These are phyloP conservation scores for Periplaneta americana DNA, from an alignment of 1,140 invertebrate species.

Conservation along the genomic window DNA sequence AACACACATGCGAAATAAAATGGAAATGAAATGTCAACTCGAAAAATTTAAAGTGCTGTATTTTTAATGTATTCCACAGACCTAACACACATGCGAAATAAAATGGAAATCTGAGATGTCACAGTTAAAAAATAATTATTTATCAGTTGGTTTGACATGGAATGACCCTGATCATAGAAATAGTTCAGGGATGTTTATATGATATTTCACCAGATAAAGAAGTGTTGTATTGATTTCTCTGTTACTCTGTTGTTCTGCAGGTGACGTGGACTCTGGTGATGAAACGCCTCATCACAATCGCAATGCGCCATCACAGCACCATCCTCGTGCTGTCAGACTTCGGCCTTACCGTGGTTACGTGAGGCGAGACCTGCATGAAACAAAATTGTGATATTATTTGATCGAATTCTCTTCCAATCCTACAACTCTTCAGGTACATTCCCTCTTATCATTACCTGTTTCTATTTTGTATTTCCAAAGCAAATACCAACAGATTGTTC, in stretches of 20 bases:
- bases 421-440: not conserved
- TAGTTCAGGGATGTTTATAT: too few relatives aligned
- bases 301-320: conserved; percentile 5
- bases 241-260: not conserved
- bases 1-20: too few relatives aligned
- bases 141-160: too few relatives aligned
- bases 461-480: not conserved
- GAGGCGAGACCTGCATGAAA: conserved; percentile 19
- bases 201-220: too few relatives aligned
- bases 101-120: too few relatives aligned
- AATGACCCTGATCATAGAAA: too few relatives aligned
- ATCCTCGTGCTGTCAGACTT: conserved; percentile 1
- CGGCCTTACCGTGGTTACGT: conserved; percentile 13
- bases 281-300: conserved; percentile 14
- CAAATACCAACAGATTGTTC: not conserved
- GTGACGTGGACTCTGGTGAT: conserved; percentile 20
- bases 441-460: not conserved
- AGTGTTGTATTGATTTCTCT: too few relatives aligned
- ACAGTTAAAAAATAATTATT: too few relatives aligned
- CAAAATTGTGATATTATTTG: conserved; percentile 10
- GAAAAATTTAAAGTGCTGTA: too few relatives aligned
- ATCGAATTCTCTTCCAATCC: not conserved
- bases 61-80: too few relatives aligned
- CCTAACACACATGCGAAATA: too few relatives aligned
- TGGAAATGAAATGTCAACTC: too few relatives aligned